Evolutionary conservation across 2,113 vertebrate genomes (phyloP), one percentile per base, ranked within the genome.

Genomic region (Corythoichthys intestinalis): DNA sequence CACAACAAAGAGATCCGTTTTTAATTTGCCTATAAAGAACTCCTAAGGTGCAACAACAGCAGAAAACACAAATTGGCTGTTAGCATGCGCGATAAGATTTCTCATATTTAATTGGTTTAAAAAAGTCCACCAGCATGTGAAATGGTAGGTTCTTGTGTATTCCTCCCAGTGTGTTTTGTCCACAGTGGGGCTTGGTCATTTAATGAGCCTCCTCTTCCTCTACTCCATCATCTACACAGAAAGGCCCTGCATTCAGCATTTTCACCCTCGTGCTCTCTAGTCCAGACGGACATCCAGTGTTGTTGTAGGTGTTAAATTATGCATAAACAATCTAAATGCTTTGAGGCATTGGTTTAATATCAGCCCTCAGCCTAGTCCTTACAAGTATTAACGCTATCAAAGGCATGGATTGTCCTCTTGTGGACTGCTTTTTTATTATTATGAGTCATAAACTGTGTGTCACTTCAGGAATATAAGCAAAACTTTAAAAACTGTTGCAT

Each of bases 341-440:
- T 83, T 92, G 89, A 92, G 85, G 86, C 91, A 92, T 90, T 85
- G 90, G 88, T 89, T 90, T 92, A 92, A 92, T 92, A 92, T 92
- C 61, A 47, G 41, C 61, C 61, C 86, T 80, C 75, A 65, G 83
- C 77, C 72, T 48, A 14, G 79, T 65, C 79, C 79, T 81, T 77
- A 70, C 68, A 75, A 83, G 84, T 82, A 83, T 87, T 87, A 89
- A 82, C 84, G 75, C 81, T 75, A 73, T 82, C 74, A 58, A 69
- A 76, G 83, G 85, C 78, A 28, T 53, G 57, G 74, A 88, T 83
- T 76, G 88, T 87, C 67, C 86, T 89, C 88, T 70, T 79, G 86
- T 82, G 86, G 74, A 82, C 80, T 37, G 77, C 44, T 56, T 48
- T 81, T 88, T 86, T 84, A 85, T 86, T 80, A 85, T 87, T 81